These are phyloP conservation scores for Coilia nasus DNA, from an alignment of 2,797 vertebrate species.

Conservation along the genomic window DNA sequence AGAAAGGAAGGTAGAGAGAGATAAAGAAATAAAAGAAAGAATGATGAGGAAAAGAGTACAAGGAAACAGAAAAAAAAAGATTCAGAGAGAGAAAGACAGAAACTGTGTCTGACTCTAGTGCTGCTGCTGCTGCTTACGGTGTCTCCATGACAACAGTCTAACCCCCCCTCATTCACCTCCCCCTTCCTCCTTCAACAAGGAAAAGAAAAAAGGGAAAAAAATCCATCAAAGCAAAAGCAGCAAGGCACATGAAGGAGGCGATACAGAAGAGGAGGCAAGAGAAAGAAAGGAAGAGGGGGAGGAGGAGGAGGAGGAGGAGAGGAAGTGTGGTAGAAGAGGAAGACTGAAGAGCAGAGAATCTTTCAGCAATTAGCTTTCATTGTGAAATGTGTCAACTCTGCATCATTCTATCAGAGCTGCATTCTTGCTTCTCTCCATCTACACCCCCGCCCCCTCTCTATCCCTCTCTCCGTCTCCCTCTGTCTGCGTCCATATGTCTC, in stretches of 20 bases:
- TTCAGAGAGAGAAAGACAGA: conserved; percentile 6
- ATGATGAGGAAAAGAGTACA: not conserved
- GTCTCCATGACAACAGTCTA: not conserved
- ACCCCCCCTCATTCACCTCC: not conserved
- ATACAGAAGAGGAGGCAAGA: conserved; percentile 28
- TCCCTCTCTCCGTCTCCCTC: not conserved
- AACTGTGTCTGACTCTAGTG: conserved; percentile 35
- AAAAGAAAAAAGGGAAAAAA: conserved; percentile 42
- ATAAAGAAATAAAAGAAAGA: not conserved
- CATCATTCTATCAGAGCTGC: not conserved
- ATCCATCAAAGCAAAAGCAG: conserved; percentile 39
- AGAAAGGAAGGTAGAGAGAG: no score
- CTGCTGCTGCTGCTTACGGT: conserved; percentile 42
- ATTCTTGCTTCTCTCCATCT: not conserved
- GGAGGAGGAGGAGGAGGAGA: not conserved
- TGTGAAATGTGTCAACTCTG: not conserved
- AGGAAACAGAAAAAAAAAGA: not conserved
- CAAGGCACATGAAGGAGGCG: not conserved
- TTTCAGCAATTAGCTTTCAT: not conserved
- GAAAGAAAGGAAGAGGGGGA: not conserved
- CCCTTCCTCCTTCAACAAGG: conserved; percentile 60
- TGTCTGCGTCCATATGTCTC: not conserved
- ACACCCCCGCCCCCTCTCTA: not conserved
- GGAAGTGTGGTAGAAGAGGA: not conserved
- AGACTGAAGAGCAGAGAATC: not conserved